phyloP scores from a whole-genome alignment of 2,797 vertebrate genomes.

The Coccyzus lansbergi region DNA sequence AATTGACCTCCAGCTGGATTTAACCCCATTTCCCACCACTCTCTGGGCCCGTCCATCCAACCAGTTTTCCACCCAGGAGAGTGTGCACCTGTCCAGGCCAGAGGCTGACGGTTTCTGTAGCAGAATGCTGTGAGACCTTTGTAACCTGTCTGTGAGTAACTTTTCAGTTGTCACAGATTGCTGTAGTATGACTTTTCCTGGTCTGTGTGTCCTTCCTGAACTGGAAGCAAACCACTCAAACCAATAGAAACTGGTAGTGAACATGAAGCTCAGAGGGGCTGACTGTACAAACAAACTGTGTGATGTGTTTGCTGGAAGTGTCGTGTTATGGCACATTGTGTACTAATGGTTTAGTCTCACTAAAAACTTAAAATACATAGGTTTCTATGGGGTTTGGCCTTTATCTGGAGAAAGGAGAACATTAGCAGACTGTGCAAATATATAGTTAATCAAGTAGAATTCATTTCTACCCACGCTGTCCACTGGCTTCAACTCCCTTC shows the following conservation, averaged over 20 bases:
- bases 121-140: too few relatives aligned
- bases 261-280: not conserved
- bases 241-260: not conserved
- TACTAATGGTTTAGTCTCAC: not conserved
- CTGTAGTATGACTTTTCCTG: not conserved
- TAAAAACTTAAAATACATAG: fast-evolving
- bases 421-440: not conserved
- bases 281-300: not conserved
- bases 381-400: not conserved
- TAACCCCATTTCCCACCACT: too few relatives aligned
- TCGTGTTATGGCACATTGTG: not conserved
- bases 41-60: too few relatives aligned
- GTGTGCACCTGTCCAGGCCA: too few relatives aligned
- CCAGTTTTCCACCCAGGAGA: too few relatives aligned
- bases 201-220: not conserved
- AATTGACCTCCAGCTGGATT: too few relatives aligned
- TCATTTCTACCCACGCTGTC: not conserved
- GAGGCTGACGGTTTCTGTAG: too few relatives aligned
- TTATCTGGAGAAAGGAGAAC: not conserved
- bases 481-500: not conserved
- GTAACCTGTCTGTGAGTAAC: not conserved
- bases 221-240: not conserved
- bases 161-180: not conserved
- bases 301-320: not conserved
- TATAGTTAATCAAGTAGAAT: not conserved